Percentiles rank a stretch among this genome's conserved stretches.
These are phyloP conservation scores for Cebus imitator DNA, from an alignment of 2,113 vertebrate genomes.

Conservation along the genomic window DNA sequence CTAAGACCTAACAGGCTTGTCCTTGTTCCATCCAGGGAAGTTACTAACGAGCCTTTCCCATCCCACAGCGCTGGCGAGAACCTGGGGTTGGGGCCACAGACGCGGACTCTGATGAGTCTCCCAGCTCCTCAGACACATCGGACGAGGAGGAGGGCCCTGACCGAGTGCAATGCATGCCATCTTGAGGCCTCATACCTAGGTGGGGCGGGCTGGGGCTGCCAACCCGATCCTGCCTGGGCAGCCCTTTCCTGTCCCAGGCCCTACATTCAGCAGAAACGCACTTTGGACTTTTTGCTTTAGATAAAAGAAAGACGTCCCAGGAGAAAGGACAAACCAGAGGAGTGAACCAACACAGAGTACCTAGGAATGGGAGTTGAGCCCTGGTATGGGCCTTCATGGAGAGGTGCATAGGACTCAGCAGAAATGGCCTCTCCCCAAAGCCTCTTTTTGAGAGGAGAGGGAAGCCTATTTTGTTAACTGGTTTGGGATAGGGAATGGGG, in stretches of 20 bases:
- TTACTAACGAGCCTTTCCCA: conserved; percentile 43
- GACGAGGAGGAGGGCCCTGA: conserved; percentile 94
- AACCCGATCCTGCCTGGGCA: conserved; percentile 56
- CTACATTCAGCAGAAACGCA: conserved; percentile 70
- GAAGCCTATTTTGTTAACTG: conserved; percentile 62
- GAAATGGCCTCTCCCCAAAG: conserved; percentile 49
- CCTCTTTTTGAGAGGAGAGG: not conserved
- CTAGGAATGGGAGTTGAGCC: conserved; percentile 16
- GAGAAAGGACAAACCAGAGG: conserved; percentile 51
- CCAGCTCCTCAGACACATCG: conserved; percentile 93
- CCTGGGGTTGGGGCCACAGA: conserved; percentile 84
- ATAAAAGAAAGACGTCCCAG: conserved; percentile 63
- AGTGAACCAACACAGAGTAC: conserved; percentile 24
- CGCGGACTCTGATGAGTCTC: conserved; percentile 92
- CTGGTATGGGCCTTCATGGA: not conserved
- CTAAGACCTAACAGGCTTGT: not conserved
- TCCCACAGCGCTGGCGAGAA: conserved; percentile 86
- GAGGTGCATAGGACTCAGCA: conserved; percentile 54
- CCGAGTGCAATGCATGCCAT: conserved; percentile 97
- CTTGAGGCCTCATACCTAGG: conserved; percentile 83
- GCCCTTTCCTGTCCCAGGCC: conserved; percentile 39
- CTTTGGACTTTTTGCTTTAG: conserved; percentile 78
- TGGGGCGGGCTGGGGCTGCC: conserved; percentile 59
- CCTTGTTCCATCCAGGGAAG: not conserved
- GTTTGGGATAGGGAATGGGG: conserved; percentile 56